Evolutionary conservation across 2,113 vertebrate genomes (phyloP).

Genomic region (Eulacestoma nigropectus): DNA sequence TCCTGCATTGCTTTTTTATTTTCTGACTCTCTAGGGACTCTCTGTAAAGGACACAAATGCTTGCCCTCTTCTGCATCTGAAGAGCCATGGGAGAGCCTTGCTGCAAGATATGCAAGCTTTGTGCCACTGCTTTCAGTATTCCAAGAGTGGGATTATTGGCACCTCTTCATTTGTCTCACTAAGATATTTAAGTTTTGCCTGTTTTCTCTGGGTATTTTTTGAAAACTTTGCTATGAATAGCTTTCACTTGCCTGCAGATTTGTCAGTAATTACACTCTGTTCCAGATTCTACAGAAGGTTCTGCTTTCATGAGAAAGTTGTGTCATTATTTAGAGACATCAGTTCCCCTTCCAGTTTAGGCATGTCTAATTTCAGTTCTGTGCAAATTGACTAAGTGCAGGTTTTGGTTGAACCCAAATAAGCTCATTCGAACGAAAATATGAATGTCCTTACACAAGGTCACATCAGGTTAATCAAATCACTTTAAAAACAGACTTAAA

Average conservation of each 20-base stretch:
- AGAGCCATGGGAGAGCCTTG: not conserved
- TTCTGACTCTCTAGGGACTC: not conserved
- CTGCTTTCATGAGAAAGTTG: constrained; percentile 44
- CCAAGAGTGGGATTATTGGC: not conserved
- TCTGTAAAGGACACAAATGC: not conserved
- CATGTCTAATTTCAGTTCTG: not conserved
- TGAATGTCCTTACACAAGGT: not conserved
- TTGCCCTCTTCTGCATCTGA: not conserved
- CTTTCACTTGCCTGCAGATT: constrained; percentile 5
- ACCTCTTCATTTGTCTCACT: not conserved
- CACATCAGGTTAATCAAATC: constrained; percentile 41
- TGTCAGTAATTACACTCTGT: constrained; percentile 16
- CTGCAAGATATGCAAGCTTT: not conserved
- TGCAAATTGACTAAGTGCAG: not conserved
- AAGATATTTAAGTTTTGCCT: not conserved
- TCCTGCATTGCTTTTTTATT: not conserved
- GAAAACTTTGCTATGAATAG: not conserved
- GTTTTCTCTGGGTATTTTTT: not conserved
- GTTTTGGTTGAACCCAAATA: constrained; percentile 32
- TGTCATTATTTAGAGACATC: constrained; percentile 27
- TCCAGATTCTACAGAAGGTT: constrained; percentile 41
- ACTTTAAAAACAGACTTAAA: constrained; percentile 39
- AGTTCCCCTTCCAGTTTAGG: constrained; percentile 36
- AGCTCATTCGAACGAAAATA: constrained; percentile 14
- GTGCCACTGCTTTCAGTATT: not conserved